Evolutionary conservation across 2,888 invertebrate species (phyloP).

Genomic region (Leistus spinibarbis): DNA sequence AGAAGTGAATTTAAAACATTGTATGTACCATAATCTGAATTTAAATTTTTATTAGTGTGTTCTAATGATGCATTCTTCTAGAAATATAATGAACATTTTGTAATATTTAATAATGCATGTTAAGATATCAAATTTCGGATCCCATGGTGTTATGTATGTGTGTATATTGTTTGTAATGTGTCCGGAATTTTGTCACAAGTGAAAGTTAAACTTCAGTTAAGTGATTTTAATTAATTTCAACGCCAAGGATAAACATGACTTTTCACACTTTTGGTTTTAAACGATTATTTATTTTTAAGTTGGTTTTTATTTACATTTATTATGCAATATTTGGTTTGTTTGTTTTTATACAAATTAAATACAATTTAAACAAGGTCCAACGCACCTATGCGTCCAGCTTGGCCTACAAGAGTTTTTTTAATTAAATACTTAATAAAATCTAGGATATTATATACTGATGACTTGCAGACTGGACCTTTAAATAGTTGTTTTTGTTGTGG

Average conservation of each 20-base stretch:
- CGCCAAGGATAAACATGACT: conserved; percentile 29
- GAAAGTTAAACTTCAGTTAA: conserved; percentile 25
- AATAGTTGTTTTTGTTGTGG: too few species aligned
- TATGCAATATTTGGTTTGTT: background rate
- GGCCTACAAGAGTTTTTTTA: too few species aligned
- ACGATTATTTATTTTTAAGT: background rate
- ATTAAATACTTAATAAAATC: too few species aligned
- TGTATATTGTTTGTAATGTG: conserved; percentile 7
- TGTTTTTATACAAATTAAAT: background rate
- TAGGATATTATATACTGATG: too few species aligned
- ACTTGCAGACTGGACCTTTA: too few species aligned
- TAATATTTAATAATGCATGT: background rate
- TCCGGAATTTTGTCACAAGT: conserved; percentile 33
- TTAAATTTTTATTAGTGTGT: background rate
- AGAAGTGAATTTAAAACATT: too few species aligned
- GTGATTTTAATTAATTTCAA: conserved; percentile 23
- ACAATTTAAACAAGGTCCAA: background rate
- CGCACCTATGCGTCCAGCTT: too few species aligned
- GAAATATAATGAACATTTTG: background rate
- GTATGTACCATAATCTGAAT: too few species aligned
- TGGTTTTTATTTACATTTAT: too few species aligned
- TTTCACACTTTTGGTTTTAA: background rate
- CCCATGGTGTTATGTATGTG: background rate
- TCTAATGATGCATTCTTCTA: background rate
- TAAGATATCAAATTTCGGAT: background rate